A percentile compares a stretch with the other conserved stretches of the same genome.
These are phyloP conservation scores for Leucophenga montana DNA, from an alignment of 2,888 invertebrate genomes.

Conservation along the genomic window DNA sequence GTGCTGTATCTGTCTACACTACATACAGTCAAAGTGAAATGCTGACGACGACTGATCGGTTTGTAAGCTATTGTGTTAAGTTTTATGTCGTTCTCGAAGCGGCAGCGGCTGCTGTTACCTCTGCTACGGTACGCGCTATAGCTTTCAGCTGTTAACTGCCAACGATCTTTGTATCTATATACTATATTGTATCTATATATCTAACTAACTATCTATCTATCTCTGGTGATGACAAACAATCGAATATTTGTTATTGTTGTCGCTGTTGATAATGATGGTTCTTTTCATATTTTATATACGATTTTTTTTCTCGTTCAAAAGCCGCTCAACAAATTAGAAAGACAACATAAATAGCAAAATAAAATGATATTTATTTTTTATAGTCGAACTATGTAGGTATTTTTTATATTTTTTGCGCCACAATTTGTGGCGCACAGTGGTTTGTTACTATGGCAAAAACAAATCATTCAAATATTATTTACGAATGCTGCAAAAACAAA, in stretches of 20 bases:
- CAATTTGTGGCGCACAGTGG: not conserved
- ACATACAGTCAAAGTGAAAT: slow-evolving; percentile 54
- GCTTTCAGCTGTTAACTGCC: not conserved
- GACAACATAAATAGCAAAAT: no score
- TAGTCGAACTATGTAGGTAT: no score
- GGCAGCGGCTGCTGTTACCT: not conserved
- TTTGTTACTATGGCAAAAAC: slow-evolving; percentile 13
- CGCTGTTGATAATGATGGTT: no score
- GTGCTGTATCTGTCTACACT: slow-evolving; percentile 19
- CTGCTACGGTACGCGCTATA: not conserved
- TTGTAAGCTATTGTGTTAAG: slow-evolving; percentile 54
- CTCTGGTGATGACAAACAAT: slow-evolving; percentile 41
- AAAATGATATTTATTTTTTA: no score
- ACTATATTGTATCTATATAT: not conserved
- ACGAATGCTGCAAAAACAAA: no score
- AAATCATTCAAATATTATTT: no score
- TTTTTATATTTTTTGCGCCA: not conserved
- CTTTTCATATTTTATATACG: no score
- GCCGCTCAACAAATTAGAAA: no score
- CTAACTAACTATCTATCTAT: slow-evolving; percentile 19
- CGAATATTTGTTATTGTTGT: slow-evolving; percentile 7
- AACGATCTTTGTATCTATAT: not conserved
- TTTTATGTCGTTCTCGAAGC: slow-evolving; percentile 54
- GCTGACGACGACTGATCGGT: slow-evolving; percentile 56
- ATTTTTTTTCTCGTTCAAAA: no score